Base-by-base conservation (phyloP, 2,888 invertebrate genomes). In the Teleogryllus oceanicus region DNA sequence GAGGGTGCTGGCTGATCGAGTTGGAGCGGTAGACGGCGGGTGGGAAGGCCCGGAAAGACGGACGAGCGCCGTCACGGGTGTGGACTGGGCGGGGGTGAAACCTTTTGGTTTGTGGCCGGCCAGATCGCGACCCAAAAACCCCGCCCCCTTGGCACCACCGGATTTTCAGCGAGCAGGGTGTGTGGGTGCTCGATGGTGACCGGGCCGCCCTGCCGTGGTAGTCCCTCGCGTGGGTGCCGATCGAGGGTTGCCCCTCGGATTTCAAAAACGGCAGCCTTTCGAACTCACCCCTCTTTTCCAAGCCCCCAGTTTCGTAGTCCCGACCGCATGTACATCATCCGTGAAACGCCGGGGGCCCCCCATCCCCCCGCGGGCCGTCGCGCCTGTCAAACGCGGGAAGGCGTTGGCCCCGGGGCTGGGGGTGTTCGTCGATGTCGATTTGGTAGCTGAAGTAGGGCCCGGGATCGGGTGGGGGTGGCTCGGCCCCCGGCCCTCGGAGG, bases 251-350 rank as follows among this genome's bases (percentile, higher is more conserved):
- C 96, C 96, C 96, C 87, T 96, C 96, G 0, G 95, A 94, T 87
- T 96, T 96, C 49, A 96, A 96, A 85, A 96, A 96, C 3, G 93
- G 94, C 78, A 96, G 87, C 2, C 96, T 93, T 83, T 94, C 91
- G 75, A 96, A 11, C 92, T 92, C 97, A 97, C 16, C 96, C 97
- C 0, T 90, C 89, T 86, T 96, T 96, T 0, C 96, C 97, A 74
- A 92, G 88, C 0, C 94, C 94, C 97, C 97, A 97, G 49, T 91
- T 89, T 96, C 95, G 88, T 95, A 97, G 85, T 97, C 96, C 81
- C 92, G n/a, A 91, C 83, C 97, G 90, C 18, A 96, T 92, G 88
- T 97, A 97, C 51, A 96, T 91, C 96, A 97, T 96, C 95, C 94
- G 86, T 97, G 97, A 1, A 96, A 95, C 94, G 84, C 95, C 95